Percentiles rank a stretch among this genome's conserved stretches.
phyloP scores from a whole-genome alignment of 2,113 vertebrate genomes.

The Pagrus major region DNA sequence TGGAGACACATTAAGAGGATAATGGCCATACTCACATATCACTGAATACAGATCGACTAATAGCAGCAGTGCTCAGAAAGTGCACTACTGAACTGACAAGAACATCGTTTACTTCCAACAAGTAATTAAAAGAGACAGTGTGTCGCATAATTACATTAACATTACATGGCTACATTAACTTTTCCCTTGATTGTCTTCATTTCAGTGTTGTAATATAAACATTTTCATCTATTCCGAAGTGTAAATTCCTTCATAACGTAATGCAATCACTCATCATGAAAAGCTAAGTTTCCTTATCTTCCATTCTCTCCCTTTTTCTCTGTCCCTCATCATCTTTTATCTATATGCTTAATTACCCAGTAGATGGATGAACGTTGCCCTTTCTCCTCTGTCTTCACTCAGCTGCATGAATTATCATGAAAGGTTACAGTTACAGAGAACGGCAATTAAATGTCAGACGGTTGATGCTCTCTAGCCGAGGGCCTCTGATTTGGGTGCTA shows the following conservation, averaged over 20 bases:
- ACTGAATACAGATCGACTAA: background rate
- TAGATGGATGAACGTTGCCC: conserved; percentile 43
- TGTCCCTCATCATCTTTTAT: conserved; percentile 22
- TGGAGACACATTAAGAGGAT: background rate
- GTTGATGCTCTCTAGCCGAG: conserved; percentile 17
- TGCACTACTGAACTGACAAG: background rate
- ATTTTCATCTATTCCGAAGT: background rate
- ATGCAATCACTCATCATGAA: conserved; percentile 20
- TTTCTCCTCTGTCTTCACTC: conserved; percentile 41
- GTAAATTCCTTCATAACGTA: background rate
- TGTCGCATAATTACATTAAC: background rate
- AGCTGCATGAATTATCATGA: conserved; percentile 39
- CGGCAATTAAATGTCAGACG: conserved; percentile 63
- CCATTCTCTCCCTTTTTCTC: background rate
- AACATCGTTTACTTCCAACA: background rate
- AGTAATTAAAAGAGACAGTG: background rate
- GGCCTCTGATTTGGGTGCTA: conserved; percentile 43
- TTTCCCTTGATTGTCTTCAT: background rate
- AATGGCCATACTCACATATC: background rate
- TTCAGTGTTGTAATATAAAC: background rate
- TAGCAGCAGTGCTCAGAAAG: background rate
- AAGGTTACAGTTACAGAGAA: conserved; percentile 69
- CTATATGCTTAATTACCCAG: conserved; percentile 28
- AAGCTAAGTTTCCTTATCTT: background rate
- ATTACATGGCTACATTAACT: background rate